Conservation (phyloP, 2,888 invertebrate species). For the Anticlea derivata region DNA sequence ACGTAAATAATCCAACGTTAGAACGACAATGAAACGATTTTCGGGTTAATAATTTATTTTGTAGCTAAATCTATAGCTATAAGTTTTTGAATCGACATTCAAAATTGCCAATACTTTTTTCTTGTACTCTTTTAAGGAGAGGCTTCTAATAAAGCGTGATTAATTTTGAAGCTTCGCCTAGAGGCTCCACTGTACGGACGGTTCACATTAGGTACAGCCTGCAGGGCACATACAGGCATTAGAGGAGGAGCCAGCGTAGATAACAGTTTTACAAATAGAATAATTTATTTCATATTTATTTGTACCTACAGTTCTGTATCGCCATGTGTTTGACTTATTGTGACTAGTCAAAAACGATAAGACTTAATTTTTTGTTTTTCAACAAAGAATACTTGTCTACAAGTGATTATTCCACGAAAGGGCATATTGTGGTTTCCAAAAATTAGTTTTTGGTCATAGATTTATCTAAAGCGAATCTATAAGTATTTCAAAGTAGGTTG, state of each 20-base stretch:
- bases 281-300: constrained; percentile 49
- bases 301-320: constrained; percentile 23
- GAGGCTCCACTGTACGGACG: constrained; percentile 40
- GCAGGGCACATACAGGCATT: constrained; percentile 37
- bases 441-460: neutral
- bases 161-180: constrained; percentile 55
- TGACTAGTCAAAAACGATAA: too few relatives aligned
- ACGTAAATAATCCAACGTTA: too few relatives aligned
- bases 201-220: constrained; percentile 48
- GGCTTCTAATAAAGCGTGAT: constrained; percentile 58
- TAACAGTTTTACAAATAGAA: constrained; percentile 55
- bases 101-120: constrained; percentile 8
- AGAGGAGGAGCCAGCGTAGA: constrained; percentile 41
- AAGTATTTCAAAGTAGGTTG: constrained; percentile 6
- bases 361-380: too few relatives aligned
- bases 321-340: neutral
- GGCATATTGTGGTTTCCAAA: neutral
- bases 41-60: too few relatives aligned
- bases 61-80: too few relatives aligned
- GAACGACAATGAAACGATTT: too few relatives aligned
- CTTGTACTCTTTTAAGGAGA: constrained; percentile 47
- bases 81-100: neutral
- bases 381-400: too few relatives aligned
- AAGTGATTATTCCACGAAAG: too few relatives aligned
- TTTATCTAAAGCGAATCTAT: constrained; percentile 25